phyloP scores from a whole-genome alignment of 2,888 invertebrate genomes.

The Agonum fuliginosum region DNA sequence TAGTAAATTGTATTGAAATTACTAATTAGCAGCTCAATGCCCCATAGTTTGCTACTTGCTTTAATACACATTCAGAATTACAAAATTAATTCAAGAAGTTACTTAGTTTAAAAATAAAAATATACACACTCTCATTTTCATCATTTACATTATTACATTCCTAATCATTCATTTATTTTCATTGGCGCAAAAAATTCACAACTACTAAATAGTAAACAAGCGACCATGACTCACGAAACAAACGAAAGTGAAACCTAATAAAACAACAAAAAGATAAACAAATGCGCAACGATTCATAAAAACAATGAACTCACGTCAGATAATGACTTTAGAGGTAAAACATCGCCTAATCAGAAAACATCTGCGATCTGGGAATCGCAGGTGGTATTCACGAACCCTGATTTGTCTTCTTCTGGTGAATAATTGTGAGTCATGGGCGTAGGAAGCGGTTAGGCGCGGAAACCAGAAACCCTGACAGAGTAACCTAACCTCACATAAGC shows the following conservation, averaged over 20 bases:
- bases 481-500: slow-evolving; percentile 33
- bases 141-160: background rate
- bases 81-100: background rate
- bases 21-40: no score
- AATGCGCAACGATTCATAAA: slow-evolving; percentile 21
- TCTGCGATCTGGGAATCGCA: slow-evolving; percentile 34
- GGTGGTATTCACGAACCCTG: slow-evolving; percentile 5
- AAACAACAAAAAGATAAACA: slow-evolving; percentile 34
- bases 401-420: slow-evolving; percentile 23
- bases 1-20: no score
- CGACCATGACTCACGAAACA: slow-evolving; percentile 27
- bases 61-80: background rate
- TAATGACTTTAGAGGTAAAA: slow-evolving; percentile 18
- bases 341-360: slow-evolving; percentile 4
- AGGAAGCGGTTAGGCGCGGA: slow-evolving; percentile 47
- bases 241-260: slow-evolving; percentile 29
- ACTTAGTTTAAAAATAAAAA: background rate
- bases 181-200: background rate
- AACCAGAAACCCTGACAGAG: slow-evolving; percentile 42
- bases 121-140: background rate
- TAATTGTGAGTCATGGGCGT: slow-evolving; percentile 43
- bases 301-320: slow-evolving; percentile 32
- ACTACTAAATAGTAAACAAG: slow-evolving; percentile 33
- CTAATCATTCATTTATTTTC: slow-evolving; percentile 13
- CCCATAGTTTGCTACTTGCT: no score